Evolutionary conservation across 1,140 invertebrate genomes (phyloP).

Genomic region (Plectus sambesii): DNA sequence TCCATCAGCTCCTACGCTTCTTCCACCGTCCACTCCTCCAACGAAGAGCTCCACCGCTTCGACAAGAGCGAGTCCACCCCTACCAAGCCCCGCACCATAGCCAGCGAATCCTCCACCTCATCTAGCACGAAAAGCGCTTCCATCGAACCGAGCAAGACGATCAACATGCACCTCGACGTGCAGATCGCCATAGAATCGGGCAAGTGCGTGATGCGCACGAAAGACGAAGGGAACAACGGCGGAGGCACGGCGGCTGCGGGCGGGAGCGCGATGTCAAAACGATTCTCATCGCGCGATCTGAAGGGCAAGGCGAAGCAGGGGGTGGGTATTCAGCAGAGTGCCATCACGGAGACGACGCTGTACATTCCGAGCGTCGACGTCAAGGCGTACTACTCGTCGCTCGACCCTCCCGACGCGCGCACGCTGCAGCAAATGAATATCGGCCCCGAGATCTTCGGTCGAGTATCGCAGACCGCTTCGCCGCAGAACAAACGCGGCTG

Average conservation of each 20-base stretch:
- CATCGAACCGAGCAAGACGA: too few species aligned
- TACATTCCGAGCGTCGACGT: slow-evolving; percentile 27
- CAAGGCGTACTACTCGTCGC: slow-evolving; percentile 34
- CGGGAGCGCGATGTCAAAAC: slow-evolving; percentile 17
- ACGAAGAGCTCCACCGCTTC: too few species aligned
- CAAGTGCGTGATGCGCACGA: slow-evolving; percentile 36
- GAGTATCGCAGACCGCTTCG: background rate
- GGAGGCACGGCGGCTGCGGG: slow-evolving; percentile 7
- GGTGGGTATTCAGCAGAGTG: slow-evolving; percentile 4
- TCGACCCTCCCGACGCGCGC: slow-evolving; percentile 16
- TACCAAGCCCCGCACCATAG: too few species aligned
- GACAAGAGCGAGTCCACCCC: too few species aligned
- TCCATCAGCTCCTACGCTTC: too few species aligned
- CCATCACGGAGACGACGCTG: too few species aligned
- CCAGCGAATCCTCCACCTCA: too few species aligned
- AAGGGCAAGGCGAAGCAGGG: slow-evolving; percentile 14
- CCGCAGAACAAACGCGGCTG: slow-evolving; percentile 40
- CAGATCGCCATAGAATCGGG: slow-evolving; percentile 41
- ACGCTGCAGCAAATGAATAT: slow-evolving; percentile 16
- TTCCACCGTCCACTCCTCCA: too few species aligned
- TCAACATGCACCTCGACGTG: slow-evolving; percentile 44
- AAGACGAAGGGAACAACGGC: slow-evolving; percentile 17
- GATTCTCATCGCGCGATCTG: slow-evolving; percentile 26
- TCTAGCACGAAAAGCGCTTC: too few species aligned
- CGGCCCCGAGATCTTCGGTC: slow-evolving; percentile 13